Evolutionary conservation across 2,797 vertebrate genomes (phyloP), one percentile per base, ranked within the genome.

Genomic region (Halcyon chelicuti): DNA sequence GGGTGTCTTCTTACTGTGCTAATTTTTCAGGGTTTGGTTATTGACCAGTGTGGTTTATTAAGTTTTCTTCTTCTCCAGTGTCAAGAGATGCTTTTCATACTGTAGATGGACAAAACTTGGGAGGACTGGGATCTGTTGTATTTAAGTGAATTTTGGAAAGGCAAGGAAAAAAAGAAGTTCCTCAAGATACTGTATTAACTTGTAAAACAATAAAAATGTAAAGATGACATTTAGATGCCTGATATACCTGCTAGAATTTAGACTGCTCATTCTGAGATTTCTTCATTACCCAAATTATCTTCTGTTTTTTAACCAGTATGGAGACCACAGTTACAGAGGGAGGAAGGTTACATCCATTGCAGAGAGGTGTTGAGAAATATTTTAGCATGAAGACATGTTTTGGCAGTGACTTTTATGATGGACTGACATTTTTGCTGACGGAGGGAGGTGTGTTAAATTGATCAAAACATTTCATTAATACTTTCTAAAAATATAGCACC

Each of bases 391-490:
- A 79, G 35, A 49, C 7, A 14, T n/a, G 17, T 63, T 95, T 86
- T 94, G 76, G 21, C 65, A 84, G 39, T 23, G 49, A 39, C 7
- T 88, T 88, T 49, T 79, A 33, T 76, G 42, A 74, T 71, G 35
- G 77, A 74, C 57, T 63, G 73, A 66, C 6, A 66, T 51, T 52
- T 88, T 88, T 90, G 79, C 57, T 88, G 70, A 23, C 11, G 51
- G 42, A 82, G 14, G 21, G 33, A 88, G 17, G 12, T 11, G 29
- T 77, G 23, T 77, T 92, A 70, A 86, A 74, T 22, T 60, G n/a
- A 84, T 88, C 65, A 94, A 86, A 94, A 88, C 10, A 60, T 67
- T 71, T 55, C 47, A 83, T 51, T 90, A 88, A 55, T 88, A 47
- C 10, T 67, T 77, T 47, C 42, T 80, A 74, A 90, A 92, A 80